A percentile compares a stretch with the other conserved stretches of the same genome.
Conservation (phyloP, 2,888 invertebrate species). For the Trissolcus japonicus region DNA sequence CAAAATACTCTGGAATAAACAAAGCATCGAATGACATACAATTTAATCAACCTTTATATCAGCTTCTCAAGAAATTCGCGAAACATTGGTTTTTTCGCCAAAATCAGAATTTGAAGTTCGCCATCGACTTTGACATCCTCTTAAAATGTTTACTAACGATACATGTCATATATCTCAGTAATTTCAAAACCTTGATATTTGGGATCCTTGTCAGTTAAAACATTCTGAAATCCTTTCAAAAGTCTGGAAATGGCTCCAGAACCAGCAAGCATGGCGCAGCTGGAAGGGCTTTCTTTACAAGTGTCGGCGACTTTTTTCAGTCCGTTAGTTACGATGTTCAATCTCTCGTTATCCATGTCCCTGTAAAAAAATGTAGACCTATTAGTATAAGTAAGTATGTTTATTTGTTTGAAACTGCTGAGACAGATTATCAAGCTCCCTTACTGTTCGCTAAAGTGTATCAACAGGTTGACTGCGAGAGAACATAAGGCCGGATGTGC, state of each 20-base stretch:
- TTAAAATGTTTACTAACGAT: too few relatives aligned
- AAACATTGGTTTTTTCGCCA: too few relatives aligned
- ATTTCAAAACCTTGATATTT: slow-evolving; percentile 70
- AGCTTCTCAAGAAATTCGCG: too few relatives aligned
- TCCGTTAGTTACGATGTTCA: slow-evolving; percentile 67
- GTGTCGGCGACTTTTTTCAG: slow-evolving; percentile 73
- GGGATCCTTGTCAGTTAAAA: slow-evolving; percentile 67
- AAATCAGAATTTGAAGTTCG: too few relatives aligned
- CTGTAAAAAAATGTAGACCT: slow-evolving; percentile 51
- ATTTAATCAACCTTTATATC: too few relatives aligned
- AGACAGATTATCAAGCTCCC: slow-evolving; percentile 20
- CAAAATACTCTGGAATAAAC: too few relatives aligned
- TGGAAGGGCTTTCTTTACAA: slow-evolving; percentile 75
- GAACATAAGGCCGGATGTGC: slow-evolving; percentile 80
- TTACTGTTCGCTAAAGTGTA: slow-evolving; percentile 79
- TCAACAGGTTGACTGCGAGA: slow-evolving; percentile 80
- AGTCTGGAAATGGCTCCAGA: slow-evolving; percentile 73
- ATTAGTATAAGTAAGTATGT: too few relatives aligned
- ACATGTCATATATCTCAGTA: too few relatives aligned
- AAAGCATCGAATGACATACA: too few relatives aligned
- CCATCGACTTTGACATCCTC: too few relatives aligned
- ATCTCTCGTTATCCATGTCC: slow-evolving; percentile 67
- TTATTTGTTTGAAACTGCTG: background rate
- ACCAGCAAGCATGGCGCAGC: slow-evolving; percentile 75
- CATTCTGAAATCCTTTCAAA: slow-evolving; percentile 72